phyloP scores from a whole-genome alignment of 2,888 invertebrate genomes.

The Cenopis cana region DNA sequence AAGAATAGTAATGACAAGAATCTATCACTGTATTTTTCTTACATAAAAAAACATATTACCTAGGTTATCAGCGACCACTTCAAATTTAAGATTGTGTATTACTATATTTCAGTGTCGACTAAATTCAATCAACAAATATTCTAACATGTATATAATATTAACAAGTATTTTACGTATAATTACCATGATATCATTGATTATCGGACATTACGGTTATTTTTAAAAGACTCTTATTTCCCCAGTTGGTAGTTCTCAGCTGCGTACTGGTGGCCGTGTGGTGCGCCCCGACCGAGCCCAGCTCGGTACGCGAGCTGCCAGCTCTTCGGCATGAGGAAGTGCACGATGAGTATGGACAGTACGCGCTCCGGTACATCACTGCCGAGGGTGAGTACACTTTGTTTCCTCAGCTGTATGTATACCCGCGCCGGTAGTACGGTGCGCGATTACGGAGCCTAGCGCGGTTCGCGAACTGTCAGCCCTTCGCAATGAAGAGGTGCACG shows the following conservation, averaged over 20 bases:
- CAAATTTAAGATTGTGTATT: neutral
- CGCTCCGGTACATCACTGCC: conserved; percentile 62
- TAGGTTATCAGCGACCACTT: too few relatives aligned
- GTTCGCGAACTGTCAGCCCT: conserved; percentile 57
- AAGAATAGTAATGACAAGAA: too few relatives aligned
- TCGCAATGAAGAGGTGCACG: conserved; percentile 61
- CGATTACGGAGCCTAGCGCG: conserved; percentile 35
- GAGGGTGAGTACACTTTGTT: conserved; percentile 55
- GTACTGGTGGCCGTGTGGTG: conserved; percentile 51
- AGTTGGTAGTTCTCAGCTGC: conserved; percentile 56
- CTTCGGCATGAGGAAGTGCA: conserved; percentile 61
- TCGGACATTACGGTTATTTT: too few relatives aligned
- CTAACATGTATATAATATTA: neutral
- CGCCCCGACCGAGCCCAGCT: conserved; percentile 40
- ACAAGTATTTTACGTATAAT: neutral
- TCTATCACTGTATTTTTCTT: too few relatives aligned
- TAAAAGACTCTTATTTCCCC: conserved; percentile 19
- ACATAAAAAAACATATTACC: too few relatives aligned
- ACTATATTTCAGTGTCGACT: neutral
- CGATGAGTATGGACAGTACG: conserved; percentile 63
- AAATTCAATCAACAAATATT: neutral
- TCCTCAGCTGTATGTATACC: too few relatives aligned
- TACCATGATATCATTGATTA: neutral
- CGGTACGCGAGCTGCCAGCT: conserved; percentile 55
- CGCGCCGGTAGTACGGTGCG: too few relatives aligned